Conservation (phyloP, 2,797 vertebrate species). For the Hypotaenidia philippensis region DNA sequence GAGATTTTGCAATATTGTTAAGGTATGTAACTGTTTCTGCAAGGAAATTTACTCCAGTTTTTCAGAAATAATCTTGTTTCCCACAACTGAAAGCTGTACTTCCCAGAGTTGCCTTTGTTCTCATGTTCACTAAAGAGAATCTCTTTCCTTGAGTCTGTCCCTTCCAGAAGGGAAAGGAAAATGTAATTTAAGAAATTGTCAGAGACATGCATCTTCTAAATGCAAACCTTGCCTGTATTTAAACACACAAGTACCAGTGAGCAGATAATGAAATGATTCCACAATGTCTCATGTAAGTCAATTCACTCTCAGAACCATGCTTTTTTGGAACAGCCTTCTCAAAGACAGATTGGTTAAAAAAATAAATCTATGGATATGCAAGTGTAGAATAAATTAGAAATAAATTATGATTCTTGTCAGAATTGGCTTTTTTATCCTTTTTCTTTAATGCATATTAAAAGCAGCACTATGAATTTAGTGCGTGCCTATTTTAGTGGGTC, state of each 20-base stretch:
- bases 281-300: neutral
- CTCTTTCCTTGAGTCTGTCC: neutral
- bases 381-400: neutral
- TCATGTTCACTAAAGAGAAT: neutral
- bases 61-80: neutral
- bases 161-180: neutral
- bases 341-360: neutral
- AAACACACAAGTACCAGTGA: neutral
- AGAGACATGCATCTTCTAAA: neutral
- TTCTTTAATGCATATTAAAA: neutral
- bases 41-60: neutral
- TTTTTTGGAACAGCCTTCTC: neutral
- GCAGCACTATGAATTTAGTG: neutral
- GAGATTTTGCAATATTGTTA: neutral
- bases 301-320: neutral
- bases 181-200: neutral
- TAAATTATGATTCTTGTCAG: neutral
- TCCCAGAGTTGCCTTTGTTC: neutral
- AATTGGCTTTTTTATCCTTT: neutral
- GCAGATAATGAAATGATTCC: neutral
- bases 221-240: neutral
- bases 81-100: neutral
- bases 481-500: neutral
- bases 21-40: neutral
- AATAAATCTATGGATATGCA: neutral